Evolutionary conservation across 2,797 vertebrate species (phyloP).

Genomic region (Phrynocephalus guinanensis): DNA sequence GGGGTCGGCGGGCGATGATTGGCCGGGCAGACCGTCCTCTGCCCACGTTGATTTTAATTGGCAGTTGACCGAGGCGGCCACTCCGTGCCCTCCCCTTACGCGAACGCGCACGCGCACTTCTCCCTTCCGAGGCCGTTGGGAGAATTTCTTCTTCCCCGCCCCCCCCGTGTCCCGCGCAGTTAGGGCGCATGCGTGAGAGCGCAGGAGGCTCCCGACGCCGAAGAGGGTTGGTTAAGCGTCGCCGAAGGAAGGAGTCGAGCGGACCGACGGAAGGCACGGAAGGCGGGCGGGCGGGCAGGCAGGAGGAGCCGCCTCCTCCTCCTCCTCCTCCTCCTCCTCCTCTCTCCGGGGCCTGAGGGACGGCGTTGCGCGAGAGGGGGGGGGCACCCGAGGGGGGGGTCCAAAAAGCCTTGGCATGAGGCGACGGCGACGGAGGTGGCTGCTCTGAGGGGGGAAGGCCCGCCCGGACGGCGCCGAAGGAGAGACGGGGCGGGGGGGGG

Average conservation of each 20-base stretch:
- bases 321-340: no score
- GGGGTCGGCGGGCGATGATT: not conserved
- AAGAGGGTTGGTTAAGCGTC: not conserved
- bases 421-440: slow-evolving; percentile 14
- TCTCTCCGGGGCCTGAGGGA: not conserved
- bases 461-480: not conserved
- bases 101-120: not conserved
- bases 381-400: not conserved
- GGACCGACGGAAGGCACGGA: slow-evolving; percentile 22
- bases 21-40: not conserved
- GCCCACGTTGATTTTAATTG: no score
- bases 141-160: not conserved
- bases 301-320: not conserved
- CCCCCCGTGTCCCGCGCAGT: not conserved
- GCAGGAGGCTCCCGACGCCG: no score
- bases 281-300: no score
- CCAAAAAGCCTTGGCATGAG: slow-evolving; percentile 18
- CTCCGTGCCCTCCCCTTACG: no score
- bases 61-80: not conserved
- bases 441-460: not conserved
- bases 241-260: slow-evolving; percentile 22
- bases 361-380: not conserved
- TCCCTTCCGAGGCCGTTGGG: not conserved
- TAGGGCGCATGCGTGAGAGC: slow-evolving; percentile 5
- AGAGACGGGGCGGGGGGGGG: not conserved